phyloP scores from a whole-genome alignment of 2,797 vertebrate genomes.

The Chelmon rostratus region DNA sequence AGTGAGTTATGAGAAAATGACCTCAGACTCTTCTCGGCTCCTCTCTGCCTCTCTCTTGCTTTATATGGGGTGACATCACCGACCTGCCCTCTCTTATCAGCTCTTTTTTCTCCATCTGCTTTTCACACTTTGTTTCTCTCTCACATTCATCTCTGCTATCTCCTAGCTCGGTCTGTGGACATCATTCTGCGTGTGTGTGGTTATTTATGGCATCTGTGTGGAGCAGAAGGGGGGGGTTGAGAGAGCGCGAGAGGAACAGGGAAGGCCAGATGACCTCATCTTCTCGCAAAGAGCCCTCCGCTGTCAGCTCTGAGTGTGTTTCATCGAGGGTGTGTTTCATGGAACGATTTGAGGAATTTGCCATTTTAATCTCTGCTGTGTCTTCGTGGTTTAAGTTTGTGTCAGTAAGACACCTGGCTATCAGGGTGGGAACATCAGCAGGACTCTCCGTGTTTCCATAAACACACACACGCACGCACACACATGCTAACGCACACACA shows the following conservation, averaged over 20 bases:
- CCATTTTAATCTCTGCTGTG: slow-evolving; percentile 51
- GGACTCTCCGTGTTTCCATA: slow-evolving; percentile 50
- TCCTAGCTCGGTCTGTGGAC: slow-evolving; percentile 26
- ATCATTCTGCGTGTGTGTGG: slow-evolving; percentile 10
- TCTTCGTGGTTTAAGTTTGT: slow-evolving; percentile 35
- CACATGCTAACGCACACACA: background rate
- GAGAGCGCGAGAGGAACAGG: slow-evolving; percentile 26
- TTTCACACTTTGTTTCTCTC: slow-evolving; percentile 51
- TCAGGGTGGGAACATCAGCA: slow-evolving; percentile 70
- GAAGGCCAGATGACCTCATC: slow-evolving; percentile 66
- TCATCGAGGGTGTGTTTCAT: slow-evolving; percentile 17
- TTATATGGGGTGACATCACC: slow-evolving; percentile 71
- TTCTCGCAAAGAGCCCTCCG: slow-evolving; percentile 37
- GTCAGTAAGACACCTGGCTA: slow-evolving; percentile 69
- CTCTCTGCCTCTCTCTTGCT: slow-evolving; percentile 24
- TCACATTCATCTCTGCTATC: slow-evolving; percentile 44
- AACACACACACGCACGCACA: background rate
- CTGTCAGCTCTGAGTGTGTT: slow-evolving; percentile 47
- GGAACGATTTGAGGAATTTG: slow-evolving; percentile 23
- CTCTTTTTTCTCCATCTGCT: slow-evolving; percentile 52
- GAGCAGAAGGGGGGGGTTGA: slow-evolving; percentile 40
- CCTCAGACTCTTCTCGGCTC: slow-evolving; percentile 63
- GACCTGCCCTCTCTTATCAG: slow-evolving; percentile 66
- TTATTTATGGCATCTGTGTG: slow-evolving; percentile 68
- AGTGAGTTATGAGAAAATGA: slow-evolving; percentile 68